These are phyloP conservation scores for Cylas formicarius DNA, from an alignment of 1,140 invertebrate genomes.

Conservation along the genomic window DNA sequence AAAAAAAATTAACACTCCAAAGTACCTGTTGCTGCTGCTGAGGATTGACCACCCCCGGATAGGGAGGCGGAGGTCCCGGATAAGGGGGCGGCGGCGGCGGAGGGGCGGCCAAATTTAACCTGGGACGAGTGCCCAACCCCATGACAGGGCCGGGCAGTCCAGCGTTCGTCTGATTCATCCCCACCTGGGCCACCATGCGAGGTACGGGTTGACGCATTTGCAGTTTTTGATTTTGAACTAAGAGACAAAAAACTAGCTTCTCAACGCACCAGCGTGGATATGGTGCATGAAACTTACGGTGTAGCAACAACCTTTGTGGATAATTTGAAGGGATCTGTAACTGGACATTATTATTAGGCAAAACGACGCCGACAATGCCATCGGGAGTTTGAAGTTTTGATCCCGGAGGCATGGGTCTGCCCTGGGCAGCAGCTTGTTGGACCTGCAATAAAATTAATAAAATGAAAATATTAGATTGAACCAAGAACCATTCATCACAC, in stretches of 20 bases:
- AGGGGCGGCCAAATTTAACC: constrained; percentile 36
- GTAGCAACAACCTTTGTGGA: constrained; percentile 35
- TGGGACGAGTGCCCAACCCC: constrained; percentile 23
- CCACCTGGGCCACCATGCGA: constrained; percentile 26
- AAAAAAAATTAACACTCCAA: too few species aligned
- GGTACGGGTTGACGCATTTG: constrained; percentile 36
- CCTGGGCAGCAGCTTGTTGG: constrained; percentile 53
- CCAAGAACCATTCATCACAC: constrained; percentile 25
- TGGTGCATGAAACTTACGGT: constrained; percentile 20
- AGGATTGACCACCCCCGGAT: constrained; percentile 50
- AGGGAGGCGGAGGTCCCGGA: constrained; percentile 57
- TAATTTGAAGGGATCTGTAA: constrained; percentile 52
- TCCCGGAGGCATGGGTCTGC: constrained; percentile 53
- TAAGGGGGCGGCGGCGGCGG: constrained; percentile 57
- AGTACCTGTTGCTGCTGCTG: constrained; percentile 26
- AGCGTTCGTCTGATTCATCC: constrained; percentile 34
- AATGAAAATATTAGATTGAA: neutral
- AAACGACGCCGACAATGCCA: constrained; percentile 57
- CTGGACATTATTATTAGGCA: constrained; percentile 55
- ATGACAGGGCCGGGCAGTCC: constrained; percentile 31
- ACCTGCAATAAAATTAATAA: constrained; percentile 40
- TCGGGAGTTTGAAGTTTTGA: constrained; percentile 54
- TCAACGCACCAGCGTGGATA: neutral
- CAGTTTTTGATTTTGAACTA: constrained; percentile 40
- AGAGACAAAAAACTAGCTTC: constrained; percentile 17